Conservation (phyloP, 1,140 invertebrate genomes). For the Saccostrea echinata region DNA sequence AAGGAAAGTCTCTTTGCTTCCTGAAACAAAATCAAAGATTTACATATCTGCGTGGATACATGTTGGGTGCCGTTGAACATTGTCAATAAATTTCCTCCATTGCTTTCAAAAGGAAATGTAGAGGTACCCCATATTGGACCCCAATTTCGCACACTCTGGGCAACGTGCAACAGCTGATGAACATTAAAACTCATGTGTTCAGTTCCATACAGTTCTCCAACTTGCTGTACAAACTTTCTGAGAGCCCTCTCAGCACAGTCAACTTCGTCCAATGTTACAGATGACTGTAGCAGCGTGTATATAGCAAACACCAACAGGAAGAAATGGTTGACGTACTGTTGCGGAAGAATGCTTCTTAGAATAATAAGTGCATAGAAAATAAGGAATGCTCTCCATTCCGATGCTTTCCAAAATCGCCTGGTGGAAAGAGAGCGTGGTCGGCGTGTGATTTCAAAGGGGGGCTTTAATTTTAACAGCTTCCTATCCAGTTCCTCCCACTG, state of each 20-base stretch:
- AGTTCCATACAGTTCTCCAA: constrained; percentile 46
- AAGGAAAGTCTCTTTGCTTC: background rate
- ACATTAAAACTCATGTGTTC: constrained; percentile 49
- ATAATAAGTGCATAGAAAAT: constrained; percentile 25
- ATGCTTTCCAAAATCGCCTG: constrained; percentile 51
- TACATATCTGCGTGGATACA: constrained; percentile 50
- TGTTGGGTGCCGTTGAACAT: constrained; percentile 56
- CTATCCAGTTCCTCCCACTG: background rate
- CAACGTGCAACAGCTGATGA: constrained; percentile 51
- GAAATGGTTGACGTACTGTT: constrained; percentile 6
- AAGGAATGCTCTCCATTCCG: constrained; percentile 22
- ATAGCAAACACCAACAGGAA: constrained; percentile 44
- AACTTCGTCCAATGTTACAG: constrained; percentile 1
- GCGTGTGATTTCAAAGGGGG: constrained; percentile 27
- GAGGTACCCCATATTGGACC: constrained; percentile 56
- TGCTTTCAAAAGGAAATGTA: constrained; percentile 56
- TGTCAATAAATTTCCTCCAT: constrained; percentile 52
- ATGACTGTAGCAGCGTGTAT: constrained; percentile 37
- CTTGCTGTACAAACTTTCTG: constrained; percentile 47
- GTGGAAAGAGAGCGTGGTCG: constrained; percentile 36
- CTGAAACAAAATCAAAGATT: background rate
- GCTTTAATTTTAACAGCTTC: constrained; percentile 37
- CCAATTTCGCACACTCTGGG: constrained; percentile 45
- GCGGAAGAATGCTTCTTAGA: constrained; percentile 2
- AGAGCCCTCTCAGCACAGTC: constrained; percentile 33